A percentile compares a stretch with the other conserved stretches of the same genome.
These are phyloP conservation scores for Chionomys nivalis DNA, from an alignment of 2,113 vertebrate species.

Conservation along the genomic window DNA sequence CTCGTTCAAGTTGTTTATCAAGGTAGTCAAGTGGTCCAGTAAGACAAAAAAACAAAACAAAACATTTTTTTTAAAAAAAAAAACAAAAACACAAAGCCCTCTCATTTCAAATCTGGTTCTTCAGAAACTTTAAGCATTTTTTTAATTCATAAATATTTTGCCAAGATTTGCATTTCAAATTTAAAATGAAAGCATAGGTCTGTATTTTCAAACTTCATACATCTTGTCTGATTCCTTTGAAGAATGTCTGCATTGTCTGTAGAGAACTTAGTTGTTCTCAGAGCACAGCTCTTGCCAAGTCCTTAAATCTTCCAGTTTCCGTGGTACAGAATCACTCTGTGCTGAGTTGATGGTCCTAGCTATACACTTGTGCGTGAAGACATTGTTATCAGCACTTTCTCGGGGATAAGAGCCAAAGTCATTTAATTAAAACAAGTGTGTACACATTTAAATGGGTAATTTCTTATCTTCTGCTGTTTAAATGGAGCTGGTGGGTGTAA, in stretches of 20 bases:
- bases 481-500: neutral
- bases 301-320: neutral
- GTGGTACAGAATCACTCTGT: neutral
- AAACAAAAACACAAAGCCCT: neutral
- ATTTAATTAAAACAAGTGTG: constrained; percentile 49
- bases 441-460: constrained; percentile 15
- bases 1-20: neutral
- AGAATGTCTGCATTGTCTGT: neutral
- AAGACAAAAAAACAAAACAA: neutral
- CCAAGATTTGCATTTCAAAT: neutral
- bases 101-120: neutral
- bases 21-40: neutral
- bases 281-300: neutral
- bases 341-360: neutral
- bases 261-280: neutral
- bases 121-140: neutral
- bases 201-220: neutral
- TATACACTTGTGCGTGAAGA: neutral
- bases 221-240: neutral
- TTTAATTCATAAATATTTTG: constrained; percentile 35
- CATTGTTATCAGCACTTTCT: neutral
- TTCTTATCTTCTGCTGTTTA: constrained; percentile 17
- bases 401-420: constrained; percentile 1
- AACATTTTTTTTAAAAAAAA: neutral
- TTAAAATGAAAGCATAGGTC: neutral